These are phyloP conservation scores for Coendou prehensilis DNA, from an alignment of 2,797 vertebrate genomes.

Conservation along the genomic window DNA sequence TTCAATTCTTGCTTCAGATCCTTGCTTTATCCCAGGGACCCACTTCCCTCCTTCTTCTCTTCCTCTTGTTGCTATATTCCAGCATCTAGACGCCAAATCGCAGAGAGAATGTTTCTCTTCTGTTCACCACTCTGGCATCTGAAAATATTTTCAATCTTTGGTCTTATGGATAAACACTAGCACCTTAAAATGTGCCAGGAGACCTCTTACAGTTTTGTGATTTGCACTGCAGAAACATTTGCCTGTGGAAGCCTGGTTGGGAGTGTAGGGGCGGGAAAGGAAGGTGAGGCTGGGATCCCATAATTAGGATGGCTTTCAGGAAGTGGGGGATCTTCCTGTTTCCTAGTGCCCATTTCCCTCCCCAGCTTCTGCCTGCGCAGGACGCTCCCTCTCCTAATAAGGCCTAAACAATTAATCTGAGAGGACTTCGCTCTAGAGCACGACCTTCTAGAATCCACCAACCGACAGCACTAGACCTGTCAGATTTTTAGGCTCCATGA, in stretches of 20 bases:
- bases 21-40: neutral
- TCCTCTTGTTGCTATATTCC: neutral
- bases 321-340: conserved; percentile 12
- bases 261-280: neutral
- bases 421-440: conserved; percentile 8
- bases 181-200: neutral
- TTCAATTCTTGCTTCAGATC: neutral
- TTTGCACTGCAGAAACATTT: conserved; percentile 4
- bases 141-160: neutral
- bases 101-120: neutral
- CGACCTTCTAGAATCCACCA: neutral
- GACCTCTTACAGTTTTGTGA: neutral
- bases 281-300: neutral
- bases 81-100: neutral
- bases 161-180: neutral
- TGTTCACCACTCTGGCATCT: neutral
- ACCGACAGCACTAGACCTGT: neutral
- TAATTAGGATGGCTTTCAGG: conserved; percentile 45
- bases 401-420: neutral
- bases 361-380: neutral
- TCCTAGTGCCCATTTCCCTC: neutral
- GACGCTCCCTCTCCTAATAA: neutral
- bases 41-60: neutral
- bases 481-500: neutral
- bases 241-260: neutral